Evolutionary conservation across 2,797 vertebrate genomes (phyloP).

Genomic region (Coreius guichenoti): DNA sequence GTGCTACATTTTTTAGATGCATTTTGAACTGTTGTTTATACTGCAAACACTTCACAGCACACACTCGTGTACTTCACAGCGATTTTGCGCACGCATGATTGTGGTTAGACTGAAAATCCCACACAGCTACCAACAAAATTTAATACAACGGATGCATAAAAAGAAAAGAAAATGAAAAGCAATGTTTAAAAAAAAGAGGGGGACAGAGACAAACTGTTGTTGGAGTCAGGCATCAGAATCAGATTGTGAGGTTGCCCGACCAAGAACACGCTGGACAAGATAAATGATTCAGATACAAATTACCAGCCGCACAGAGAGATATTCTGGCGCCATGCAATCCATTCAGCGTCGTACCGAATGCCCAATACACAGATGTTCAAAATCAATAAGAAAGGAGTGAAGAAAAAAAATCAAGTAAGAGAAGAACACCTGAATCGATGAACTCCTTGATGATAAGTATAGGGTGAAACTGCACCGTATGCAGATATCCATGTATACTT

Average conservation of each 20-base stretch:
- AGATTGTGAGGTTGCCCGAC: constrained; percentile 51
- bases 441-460: constrained; percentile 41
- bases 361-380: constrained; percentile 65
- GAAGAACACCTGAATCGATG: constrained; percentile 51
- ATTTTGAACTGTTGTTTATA: constrained; percentile 35
- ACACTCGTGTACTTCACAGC: constrained; percentile 1
- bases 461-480: neutral
- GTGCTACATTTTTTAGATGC: constrained; percentile 31
- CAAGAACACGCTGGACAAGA: constrained; percentile 51
- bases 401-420: constrained; percentile 43
- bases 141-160: neutral
- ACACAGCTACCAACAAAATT: neutral
- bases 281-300: constrained; percentile 58
- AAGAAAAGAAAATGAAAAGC: constrained; percentile 28
- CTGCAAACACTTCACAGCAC: too few species aligned
- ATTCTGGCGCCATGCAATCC: constrained; percentile 48
- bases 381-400: constrained; percentile 72
- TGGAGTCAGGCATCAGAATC: constrained; percentile 53
- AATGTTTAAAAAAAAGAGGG: neutral
- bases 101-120: neutral
- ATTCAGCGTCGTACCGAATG: constrained; percentile 60
- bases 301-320: constrained; percentile 45
- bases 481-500: neutral
- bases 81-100: neutral
- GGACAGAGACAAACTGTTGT: constrained; percentile 50